Base-by-base conservation (phyloP, 2,888 invertebrate species). In the Linnaemya vulpina region DNA sequence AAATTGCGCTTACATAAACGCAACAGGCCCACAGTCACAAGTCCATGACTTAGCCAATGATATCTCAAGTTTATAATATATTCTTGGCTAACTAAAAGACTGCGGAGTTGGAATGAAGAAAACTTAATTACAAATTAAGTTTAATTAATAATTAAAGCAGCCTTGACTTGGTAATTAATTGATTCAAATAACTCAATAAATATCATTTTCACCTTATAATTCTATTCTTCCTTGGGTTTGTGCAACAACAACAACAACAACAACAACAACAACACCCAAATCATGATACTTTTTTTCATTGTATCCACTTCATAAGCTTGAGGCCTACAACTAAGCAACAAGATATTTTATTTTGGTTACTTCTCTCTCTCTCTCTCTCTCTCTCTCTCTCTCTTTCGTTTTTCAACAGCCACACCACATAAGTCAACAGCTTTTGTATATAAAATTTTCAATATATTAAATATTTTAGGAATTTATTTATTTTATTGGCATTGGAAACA, bases 341-440 rank as follows among this genome's bases (percentile, higher is more conserved):
- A 51, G 10, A 20, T 20, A 51, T 17, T 51, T 51, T 51, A 51
- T 51, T 51, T 51, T 3, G 20, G 1, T 51, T 10, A 51, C 20
- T 51, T 51, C 51, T 51, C 11, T 22, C 10, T 20, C n/a, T n/a
- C n/a, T n/a, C n/a, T n/a, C n/a, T n/a, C n/a, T n/a, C n/a, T n/a
- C n/a, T n/a, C n/a, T n/a, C n/a, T n/a, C n/a, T n/a, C n/a, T 51
- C 51, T 51, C 11, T 22, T 4, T 20, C 20, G 11, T 1, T 20
- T 20, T 55, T 25, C 55, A 55, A 55, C 13, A 40, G 25, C 15
- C 5, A 22, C 13, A 43, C 62, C 62, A 43, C 40, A 63, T 40
- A 63, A 40, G 20, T 40, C 62, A 22, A 40, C 62, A 63, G 22
- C n/a, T 22, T 63, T 63, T 63, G 8, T 40, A 63, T 22, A 20